Conservation (phyloP, 2,888 invertebrate genomes). For the Cheilosia pagana region DNA sequence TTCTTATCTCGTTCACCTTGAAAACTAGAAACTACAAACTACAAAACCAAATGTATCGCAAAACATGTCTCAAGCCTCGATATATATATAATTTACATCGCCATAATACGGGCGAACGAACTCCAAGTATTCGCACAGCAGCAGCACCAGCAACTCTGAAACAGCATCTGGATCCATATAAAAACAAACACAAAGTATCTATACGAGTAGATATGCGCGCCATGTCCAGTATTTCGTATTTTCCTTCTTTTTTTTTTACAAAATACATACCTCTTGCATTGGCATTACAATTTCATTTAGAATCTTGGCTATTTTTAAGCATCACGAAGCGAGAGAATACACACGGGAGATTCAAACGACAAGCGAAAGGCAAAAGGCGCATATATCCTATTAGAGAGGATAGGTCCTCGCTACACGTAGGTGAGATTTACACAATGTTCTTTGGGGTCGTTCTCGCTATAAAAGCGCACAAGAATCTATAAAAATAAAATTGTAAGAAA, state of each 20-base stretch:
- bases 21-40: constrained; percentile 67
- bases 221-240: constrained; percentile 32
- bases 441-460: constrained; percentile 26
- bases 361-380: constrained; percentile 3
- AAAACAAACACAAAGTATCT: constrained; percentile 68
- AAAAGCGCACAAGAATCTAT: constrained; percentile 51
- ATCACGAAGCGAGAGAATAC: constrained; percentile 41
- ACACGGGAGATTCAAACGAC: constrained; percentile 34
- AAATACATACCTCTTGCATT: constrained; percentile 69
- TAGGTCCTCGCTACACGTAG: constrained; percentile 63
- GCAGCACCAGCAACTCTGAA: constrained; percentile 34
- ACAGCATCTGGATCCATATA: constrained; percentile 68
- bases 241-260: constrained; percentile 47
- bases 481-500: constrained; percentile 45
- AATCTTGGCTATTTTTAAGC: constrained; percentile 68
- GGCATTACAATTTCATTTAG: constrained; percentile 75
- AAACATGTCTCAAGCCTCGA: constrained; percentile 64
- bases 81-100: constrained; percentile 62
- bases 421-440: constrained; percentile 75
- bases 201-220: constrained; percentile 47
- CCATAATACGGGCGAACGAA: constrained; percentile 67
- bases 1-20: constrained; percentile 70
- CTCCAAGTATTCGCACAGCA: constrained; percentile 41
- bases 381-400: constrained; percentile 70
- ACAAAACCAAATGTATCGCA: constrained; percentile 69